Evolutionary conservation across 2,888 invertebrate species (phyloP).

Genomic region (Syrista parreyssii): DNA sequence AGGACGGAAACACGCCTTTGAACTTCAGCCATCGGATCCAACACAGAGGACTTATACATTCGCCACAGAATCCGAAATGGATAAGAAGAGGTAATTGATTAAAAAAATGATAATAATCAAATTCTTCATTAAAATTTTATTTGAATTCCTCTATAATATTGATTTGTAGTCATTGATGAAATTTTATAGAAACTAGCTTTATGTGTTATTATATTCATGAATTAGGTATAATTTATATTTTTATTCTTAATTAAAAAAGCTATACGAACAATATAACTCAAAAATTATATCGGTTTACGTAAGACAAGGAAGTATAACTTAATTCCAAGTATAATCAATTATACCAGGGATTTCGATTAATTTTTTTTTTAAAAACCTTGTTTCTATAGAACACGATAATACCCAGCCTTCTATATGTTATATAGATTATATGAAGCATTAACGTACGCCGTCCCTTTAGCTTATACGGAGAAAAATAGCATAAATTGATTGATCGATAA

Average conservation of each 20-base stretch:
- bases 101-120: neutral
- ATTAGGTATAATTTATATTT: too few relatives aligned
- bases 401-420: too few relatives aligned
- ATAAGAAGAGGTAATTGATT: conserved; percentile 83
- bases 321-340: too few relatives aligned
- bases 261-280: too few relatives aligned
- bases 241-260: too few relatives aligned
- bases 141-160: neutral
- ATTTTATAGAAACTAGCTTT: neutral
- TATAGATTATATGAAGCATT: neutral
- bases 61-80: conserved; percentile 94
- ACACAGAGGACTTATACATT: conserved; percentile 91
- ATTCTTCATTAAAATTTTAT: conserved; percentile 2
- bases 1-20: conserved; percentile 93
- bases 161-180: neutral
- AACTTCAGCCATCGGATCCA: conserved; percentile 88
- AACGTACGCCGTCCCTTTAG: neutral
- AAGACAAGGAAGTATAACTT: too few relatives aligned
- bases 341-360: too few relatives aligned
- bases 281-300: too few relatives aligned
- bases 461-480: neutral
- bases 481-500: neutral
- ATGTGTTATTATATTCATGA: neutral
- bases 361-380: too few relatives aligned
- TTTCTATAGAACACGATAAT: too few relatives aligned